Evolutionary conservation across 2,797 vertebrate species (phyloP), one percentile per base, ranked within the genome.

Genomic region (Neostethus bicornis): DNA sequence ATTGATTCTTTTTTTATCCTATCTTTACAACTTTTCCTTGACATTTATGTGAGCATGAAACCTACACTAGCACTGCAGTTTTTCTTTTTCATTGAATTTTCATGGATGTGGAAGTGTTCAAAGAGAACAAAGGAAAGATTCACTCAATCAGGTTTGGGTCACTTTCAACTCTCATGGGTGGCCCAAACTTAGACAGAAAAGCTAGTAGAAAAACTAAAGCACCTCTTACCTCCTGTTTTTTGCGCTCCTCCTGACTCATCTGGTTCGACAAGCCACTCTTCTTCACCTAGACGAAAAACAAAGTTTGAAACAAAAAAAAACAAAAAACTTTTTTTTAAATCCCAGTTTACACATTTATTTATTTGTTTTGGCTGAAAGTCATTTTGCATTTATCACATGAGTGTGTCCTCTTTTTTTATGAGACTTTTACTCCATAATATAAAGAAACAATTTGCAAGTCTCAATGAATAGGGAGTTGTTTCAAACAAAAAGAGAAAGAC

Each of bases 201-300:
- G 42, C 12, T 20, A 39, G 10, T 3, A n/a, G 44, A 62, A 25
- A 35, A 2, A 20, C 26, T 59, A 64, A 35, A 9, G 13, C 0
- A 12, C 53, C n/a, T 78, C 67, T 32, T 79, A 98, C 97, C 95
- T 99, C 96, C 85, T 99, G 97, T 51, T 92, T 92, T 75, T 98
- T 98, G 57, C 95, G 94, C 58, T 97, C 95, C 51, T 99, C 96
- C 70, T 94, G 93, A 80, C 85, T 94, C 64, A 97, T 73, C 0
- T 67, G 83, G 3, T 94, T 93, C 3, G 85, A 93, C n/a, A 94
- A 68, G 10, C 94, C 94, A 25, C 93, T 97, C 87, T 92, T 96
- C 85, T 93, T 97, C n/a, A 98, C 97, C 97, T 99, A 42, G 28
- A 89, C 21, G 62, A 44, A 65, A 51, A 51, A 45, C 8, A 63